These are phyloP conservation scores for Heliconius melpomene DNA, from an alignment of 1,140 invertebrate species.

Conservation along the genomic window DNA sequence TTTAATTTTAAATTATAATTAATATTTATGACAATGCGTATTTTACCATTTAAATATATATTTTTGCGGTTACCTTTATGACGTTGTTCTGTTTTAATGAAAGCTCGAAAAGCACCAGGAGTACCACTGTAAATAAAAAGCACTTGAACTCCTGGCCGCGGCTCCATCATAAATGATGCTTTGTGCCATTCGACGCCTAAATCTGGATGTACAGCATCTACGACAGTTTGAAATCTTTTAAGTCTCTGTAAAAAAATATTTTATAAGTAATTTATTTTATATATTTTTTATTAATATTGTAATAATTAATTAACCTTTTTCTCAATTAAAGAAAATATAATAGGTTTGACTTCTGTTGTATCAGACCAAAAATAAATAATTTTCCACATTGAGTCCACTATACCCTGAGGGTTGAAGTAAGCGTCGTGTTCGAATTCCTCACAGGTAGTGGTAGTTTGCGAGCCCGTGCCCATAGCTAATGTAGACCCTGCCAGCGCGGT, in stretches of 20 bases:
- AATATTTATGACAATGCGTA: not conserved
- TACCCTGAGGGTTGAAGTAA: conserved; percentile 52
- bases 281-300: not conserved
- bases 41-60: not conserved
- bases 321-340: conserved; percentile 59
- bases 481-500: conserved; percentile 31
- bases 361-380: conserved; percentile 71
- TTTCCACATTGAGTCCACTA: conserved; percentile 66
- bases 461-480: conserved; percentile 10
- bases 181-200: conserved; percentile 54
- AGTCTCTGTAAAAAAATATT: conserved; percentile 48
- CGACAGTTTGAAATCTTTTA: conserved; percentile 47
- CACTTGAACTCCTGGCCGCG: conserved; percentile 54
- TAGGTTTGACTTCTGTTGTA: conserved; percentile 56
- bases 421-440: conserved; percentile 63
- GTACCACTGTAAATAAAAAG: conserved; percentile 52
- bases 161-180: conserved; percentile 57
- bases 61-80: conserved; percentile 41
- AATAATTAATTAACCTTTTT: conserved; percentile 47
- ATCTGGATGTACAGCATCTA: conserved; percentile 49
- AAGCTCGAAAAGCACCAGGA: conserved; percentile 58
- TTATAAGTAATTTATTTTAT: not conserved
- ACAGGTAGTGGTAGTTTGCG: conserved; percentile 53
- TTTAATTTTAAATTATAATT: conserved; percentile 10
- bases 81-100: conserved; percentile 54